These are phyloP conservation scores for Troilus luridus DNA, from an alignment of 2,888 invertebrate species.

Conservation along the genomic window DNA sequence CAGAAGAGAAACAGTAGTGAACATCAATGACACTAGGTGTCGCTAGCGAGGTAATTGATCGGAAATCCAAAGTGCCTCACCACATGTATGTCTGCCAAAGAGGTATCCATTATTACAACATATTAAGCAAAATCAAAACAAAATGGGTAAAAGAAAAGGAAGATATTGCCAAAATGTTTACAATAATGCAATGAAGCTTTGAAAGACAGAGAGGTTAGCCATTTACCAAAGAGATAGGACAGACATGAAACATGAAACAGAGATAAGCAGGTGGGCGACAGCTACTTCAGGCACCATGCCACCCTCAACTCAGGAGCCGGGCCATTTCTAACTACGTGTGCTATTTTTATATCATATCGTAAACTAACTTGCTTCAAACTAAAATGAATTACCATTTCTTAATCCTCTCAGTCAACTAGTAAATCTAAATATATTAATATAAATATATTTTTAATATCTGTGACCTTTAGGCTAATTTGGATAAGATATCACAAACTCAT, in stretches of 20 bases:
- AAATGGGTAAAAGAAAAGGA: slow-evolving; percentile 56
- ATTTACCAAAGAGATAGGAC: slow-evolving; percentile 32
- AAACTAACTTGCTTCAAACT: neutral
- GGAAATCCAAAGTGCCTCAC: too few relatives aligned
- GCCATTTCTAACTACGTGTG: slow-evolving; percentile 36
- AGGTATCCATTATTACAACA: neutral
- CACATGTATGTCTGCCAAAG: too few relatives aligned
- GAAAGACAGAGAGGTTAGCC: slow-evolving; percentile 40
- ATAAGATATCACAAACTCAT: neutral
- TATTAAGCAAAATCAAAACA: slow-evolving; percentile 27
- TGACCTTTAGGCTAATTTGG: neutral
- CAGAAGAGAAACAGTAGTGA: too few relatives aligned
- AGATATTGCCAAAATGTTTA: slow-evolving; percentile 18
- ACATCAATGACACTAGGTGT: too few relatives aligned
- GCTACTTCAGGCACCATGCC: slow-evolving; percentile 38
- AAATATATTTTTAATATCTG: neutral
- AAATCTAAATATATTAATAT: neutral
- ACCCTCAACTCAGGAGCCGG: slow-evolving; percentile 23
- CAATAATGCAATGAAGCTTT: slow-evolving; percentile 30
- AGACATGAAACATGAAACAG: slow-evolving; percentile 27
- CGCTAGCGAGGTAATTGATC: too few relatives aligned
- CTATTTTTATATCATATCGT: neutral
- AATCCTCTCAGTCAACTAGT: neutral
- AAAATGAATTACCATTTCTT: neutral
- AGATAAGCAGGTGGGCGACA: slow-evolving; percentile 28